Conservation (phyloP, 2,888 invertebrate genomes). For the Sericinus montela region DNA sequence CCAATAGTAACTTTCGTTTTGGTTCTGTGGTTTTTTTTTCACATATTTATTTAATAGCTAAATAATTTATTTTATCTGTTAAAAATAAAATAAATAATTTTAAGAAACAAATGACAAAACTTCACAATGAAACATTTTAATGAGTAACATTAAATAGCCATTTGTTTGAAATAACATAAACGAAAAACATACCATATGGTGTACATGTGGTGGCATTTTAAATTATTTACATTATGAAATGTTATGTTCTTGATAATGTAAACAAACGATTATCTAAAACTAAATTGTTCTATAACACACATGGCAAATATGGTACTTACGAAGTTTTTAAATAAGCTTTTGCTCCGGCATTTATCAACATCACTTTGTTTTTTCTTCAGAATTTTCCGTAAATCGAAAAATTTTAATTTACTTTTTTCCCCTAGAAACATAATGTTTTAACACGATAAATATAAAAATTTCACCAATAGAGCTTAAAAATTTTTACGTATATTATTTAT, state of each 20-base stretch:
- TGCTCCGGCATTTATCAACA: neutral
- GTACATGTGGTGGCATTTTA: no score
- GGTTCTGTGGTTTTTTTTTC: no score
- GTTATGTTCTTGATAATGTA: neutral
- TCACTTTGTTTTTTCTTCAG: neutral
- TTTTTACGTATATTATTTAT: neutral
- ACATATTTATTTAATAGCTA: no score
- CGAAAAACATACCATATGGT: neutral
- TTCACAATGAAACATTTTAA: no score
- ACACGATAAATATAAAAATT: neutral
- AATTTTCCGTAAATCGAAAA: neutral
- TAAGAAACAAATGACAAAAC: no score
- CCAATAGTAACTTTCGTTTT: no score
- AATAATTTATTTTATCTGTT: no score
- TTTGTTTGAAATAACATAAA: neutral
- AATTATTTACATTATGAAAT: no score
- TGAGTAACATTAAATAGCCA: no score
- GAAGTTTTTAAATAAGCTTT: slow-evolving; percentile 1
- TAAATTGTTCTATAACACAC: neutral
- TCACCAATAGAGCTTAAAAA: neutral
- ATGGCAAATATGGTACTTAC: slow-evolving; percentile 4
- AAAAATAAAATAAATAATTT: no score
- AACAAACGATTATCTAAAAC: no score
- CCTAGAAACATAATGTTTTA: neutral
- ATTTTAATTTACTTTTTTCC: neutral